Evolutionary conservation across 2,888 invertebrate species (phyloP).

Genomic region (Sesia apiformis): DNA sequence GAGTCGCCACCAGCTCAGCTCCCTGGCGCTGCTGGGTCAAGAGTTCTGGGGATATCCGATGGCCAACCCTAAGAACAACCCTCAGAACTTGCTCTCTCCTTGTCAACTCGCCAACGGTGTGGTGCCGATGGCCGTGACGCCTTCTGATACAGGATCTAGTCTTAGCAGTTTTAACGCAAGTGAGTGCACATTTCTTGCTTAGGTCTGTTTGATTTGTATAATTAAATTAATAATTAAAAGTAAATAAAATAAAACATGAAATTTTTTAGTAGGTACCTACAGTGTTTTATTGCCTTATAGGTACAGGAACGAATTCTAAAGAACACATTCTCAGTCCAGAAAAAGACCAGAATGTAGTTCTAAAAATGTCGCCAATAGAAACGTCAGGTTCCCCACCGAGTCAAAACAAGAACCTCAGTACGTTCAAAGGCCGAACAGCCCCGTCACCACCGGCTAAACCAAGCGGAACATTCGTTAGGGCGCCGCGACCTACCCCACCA

Average conservation of each 20-base stretch:
- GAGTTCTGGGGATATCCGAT: constrained; percentile 89
- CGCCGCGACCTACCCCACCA: constrained; percentile 86
- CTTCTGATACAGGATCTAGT: constrained; percentile 81
- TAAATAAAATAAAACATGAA: neutral
- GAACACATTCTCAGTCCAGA: constrained; percentile 54
- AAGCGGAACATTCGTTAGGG: constrained; percentile 67
- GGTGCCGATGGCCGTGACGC: constrained; percentile 68
- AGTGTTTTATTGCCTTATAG: constrained; percentile 17
- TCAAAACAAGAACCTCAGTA: constrained; percentile 74
- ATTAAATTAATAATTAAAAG: neutral
- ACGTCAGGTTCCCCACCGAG: constrained; percentile 64
- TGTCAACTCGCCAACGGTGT: constrained; percentile 50
- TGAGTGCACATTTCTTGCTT: constrained; percentile 22
- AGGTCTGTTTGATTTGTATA: too few relatives aligned
- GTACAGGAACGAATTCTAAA: constrained; percentile 52
- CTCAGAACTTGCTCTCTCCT: constrained; percentile 50
- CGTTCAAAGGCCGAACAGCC: constrained; percentile 78
- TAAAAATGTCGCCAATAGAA: constrained; percentile 84
- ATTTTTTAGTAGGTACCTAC: neutral
- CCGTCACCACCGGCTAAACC: constrained; percentile 71
- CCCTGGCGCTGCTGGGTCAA: constrained; percentile 91
- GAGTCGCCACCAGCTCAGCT: constrained; percentile 92
- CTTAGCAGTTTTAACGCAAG: constrained; percentile 83
- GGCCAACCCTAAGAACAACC: constrained; percentile 79
- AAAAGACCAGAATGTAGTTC: constrained; percentile 78